Base-by-base conservation (phyloP, 2,797 vertebrate species). In the Eupleurogrammus muticus region DNA sequence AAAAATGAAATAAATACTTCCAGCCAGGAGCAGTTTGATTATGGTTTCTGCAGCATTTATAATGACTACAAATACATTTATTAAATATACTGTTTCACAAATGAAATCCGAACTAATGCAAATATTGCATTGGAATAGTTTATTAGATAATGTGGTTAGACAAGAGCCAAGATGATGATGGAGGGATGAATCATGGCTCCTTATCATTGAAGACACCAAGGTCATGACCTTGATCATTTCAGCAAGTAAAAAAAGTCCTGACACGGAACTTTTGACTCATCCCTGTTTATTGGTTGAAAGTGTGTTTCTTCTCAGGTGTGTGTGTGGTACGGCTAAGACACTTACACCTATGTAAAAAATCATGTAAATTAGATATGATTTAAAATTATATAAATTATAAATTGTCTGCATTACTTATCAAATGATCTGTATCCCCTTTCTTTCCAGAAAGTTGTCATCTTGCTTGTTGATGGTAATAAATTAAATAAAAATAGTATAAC, bases 11-110 rank as follows among this genome's bases (percentile, higher is more conserved):
- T 28, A 77, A 63, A 80, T 75, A 61, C 52, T 67, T 66, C 64
- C 64, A 66, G 73, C 21, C 77, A 51, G 32, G 66, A 55, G 56
- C 65, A 62, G 70, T 74, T 76, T 80, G 50, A 66, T 48, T 70
- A 75, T 60, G 81, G 81, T 81, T 64, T 55, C 19, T 51, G 16
- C 48, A 55, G n/a, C 6, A 52, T 46, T 36, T 35, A 28, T 28
- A 44, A 28, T 14, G 10, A 66, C 57, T 67, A 32, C 52, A 74
- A 38, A 74, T 67, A 74, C 68, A 66, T 59, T 59, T 71, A 40
- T n/a, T n/a, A n/a, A n/a, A 5, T 67, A 47, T 14, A 57, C n/a
- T 74, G 11, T 51, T 46, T 71, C 28, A 28, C 28, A 28, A 28
- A 28, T 3, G 6, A 28, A 28, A 6, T 3, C 28, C 28, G 6